Base-by-base conservation (phyloP, 2,797 vertebrate genomes). In the Acanthurus leucopareius region DNA sequence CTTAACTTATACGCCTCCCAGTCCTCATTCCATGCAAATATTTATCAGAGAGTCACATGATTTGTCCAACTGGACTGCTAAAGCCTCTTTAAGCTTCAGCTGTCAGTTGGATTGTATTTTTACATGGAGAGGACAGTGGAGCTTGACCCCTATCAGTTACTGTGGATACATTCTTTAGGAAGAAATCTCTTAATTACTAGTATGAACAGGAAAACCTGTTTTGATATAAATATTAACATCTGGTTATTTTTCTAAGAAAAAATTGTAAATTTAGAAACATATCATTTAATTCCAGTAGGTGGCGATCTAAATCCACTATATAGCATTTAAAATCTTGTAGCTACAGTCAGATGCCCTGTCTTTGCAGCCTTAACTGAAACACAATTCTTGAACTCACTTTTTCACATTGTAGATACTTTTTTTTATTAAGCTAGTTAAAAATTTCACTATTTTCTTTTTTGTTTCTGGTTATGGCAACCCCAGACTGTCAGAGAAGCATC, bases 281-380 rank as follows among this genome's bases (percentile, higher is more conserved):
- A 0, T 40, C 42, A 6, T 38, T 19, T 17, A 40, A 28, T 13
- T 83, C 92, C 95, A 91, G 80, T 84, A 95, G 95, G 86, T 88
- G 95, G 93, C 89, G 75, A 69, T 74, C 69, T 80, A 51, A 79
- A 79, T 10, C 86, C 72, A 86, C 69, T 65, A 5, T 13, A 62
- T 5, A 17, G 51, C 6, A 11, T 53, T 32, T 62, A 20, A 35
- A 35, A 35, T 35, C 32, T 35, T 35, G 1, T 1, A 7, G 32
- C 32, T 35, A 35, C 32, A 35, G 32, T 35, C 32, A 35, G 32
- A 35, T 35, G 32, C 32, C 32, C 32, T 35, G 32, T 3, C 61
- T 45, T 54, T 63, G 49, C 38, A 19, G 11, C 32, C 32, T 59
- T 16, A 40, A 10, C 0, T 66, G 7, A 48, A 20, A 65, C 42